A percentile compares a stretch with the other conserved stretches of the same genome.
phyloP scores from a whole-genome alignment of 2,113 vertebrate species.

The Plecotus auritus region DNA sequence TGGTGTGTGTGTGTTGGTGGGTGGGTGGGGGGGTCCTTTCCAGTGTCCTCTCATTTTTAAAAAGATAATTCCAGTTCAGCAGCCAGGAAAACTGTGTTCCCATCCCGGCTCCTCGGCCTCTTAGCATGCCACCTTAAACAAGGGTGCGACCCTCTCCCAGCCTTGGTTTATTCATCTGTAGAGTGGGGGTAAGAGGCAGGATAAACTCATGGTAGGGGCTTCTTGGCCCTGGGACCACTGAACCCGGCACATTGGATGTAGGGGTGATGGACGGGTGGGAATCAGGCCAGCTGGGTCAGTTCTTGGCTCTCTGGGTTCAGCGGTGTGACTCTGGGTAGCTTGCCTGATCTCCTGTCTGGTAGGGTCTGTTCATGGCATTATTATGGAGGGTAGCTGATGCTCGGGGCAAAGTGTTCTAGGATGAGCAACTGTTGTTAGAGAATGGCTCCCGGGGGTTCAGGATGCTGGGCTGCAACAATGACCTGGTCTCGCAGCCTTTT shows the following conservation, averaged over 20 bases:
- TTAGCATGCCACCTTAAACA: rapidly evolving
- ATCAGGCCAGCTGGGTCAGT: rapidly evolving
- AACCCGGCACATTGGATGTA: too few relatives aligned
- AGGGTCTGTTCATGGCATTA: background rate
- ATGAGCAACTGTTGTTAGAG: background rate
- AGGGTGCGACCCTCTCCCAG: background rate
- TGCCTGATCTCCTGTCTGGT: background rate
- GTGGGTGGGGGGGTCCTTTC: rapidly evolving
- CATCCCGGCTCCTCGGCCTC: background rate
- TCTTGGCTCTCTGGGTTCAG: background rate
- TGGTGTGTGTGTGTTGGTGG: background rate
- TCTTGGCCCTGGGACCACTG: background rate
- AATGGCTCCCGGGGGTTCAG: rapidly evolving
- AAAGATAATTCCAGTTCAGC: background rate
- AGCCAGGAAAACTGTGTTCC: background rate
- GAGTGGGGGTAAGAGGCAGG: background rate
- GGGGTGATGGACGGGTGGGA: background rate
- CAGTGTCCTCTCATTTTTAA: background rate
- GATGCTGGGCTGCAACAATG: background rate
- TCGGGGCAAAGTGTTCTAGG: background rate
- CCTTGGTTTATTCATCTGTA: background rate
- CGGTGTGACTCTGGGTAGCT: background rate
- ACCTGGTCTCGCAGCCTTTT: background rate
- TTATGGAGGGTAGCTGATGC: background rate
- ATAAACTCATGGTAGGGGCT: background rate